phyloP scores from a whole-genome alignment of 1,140 invertebrate species.

The Chironomus tepperi region DNA sequence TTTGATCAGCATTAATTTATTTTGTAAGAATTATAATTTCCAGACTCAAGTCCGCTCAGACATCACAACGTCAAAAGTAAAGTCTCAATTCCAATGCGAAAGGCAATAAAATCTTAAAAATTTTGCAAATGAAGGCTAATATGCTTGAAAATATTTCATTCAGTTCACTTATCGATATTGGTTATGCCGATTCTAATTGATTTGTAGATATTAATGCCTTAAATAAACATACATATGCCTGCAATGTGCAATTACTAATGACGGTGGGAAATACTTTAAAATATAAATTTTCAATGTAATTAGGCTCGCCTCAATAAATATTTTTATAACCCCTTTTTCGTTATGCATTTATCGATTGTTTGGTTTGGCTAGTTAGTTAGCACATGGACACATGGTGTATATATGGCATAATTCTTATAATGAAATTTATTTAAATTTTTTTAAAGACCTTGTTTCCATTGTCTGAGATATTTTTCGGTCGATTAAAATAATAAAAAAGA shows the following conservation, averaged over 20 bases:
- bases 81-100: too few relatives aligned
- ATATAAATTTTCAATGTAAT: neutral
- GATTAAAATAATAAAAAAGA: neutral
- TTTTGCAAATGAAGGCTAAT: neutral
- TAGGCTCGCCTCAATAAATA: neutral
- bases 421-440: too few relatives aligned
- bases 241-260: neutral
- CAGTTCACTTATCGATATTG: neutral
- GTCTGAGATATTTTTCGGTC: neutral
- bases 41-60: too few relatives aligned
- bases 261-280: conserved; percentile 4
- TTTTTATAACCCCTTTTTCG: neutral
- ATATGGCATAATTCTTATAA: too few relatives aligned
- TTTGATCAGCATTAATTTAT: too few relatives aligned
- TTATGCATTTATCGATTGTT: neutral
- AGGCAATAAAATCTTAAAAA: too few relatives aligned
- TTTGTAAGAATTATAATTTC: too few relatives aligned
- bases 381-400: neutral
- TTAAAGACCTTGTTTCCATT: neutral
- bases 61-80: too few relatives aligned
- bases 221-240: neutral
- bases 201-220: neutral
- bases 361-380: neutral
- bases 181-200: neutral
- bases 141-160: neutral